A percentile compares a stretch with the other conserved stretches of the same genome.
phyloP scores from a whole-genome alignment of 2,888 invertebrate species.

The Pogonocherus hispidulus region DNA sequence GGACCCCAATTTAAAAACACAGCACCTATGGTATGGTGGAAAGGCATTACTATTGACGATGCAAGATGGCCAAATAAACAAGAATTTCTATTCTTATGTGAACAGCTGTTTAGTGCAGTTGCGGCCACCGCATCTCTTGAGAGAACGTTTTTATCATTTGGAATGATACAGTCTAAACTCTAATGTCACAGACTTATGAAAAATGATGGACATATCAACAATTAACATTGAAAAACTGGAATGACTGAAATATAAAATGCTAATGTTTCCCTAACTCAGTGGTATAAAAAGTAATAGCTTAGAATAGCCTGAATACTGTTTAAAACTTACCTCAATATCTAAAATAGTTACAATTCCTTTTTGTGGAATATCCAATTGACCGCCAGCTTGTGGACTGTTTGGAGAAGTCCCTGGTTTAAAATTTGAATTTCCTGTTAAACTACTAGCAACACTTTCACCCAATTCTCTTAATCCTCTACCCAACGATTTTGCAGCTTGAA shows the following conservation, averaged over 20 bases:
- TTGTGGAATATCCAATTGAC: constrained; percentile 74
- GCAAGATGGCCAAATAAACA: not conserved
- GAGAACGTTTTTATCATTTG: no score
- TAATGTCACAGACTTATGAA: no score
- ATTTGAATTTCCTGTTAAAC: constrained; percentile 80
- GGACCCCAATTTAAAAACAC: not conserved
- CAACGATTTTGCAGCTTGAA: constrained; percentile 94
- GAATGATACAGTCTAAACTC: no score
- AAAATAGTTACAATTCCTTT: constrained; percentile 92
- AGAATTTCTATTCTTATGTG: no score
- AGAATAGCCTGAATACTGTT: no score
- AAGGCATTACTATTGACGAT: not conserved
- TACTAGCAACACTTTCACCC: constrained; percentile 93
- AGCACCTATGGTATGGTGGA: not conserved
- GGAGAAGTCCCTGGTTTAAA: constrained; percentile 65
- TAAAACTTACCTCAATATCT: constrained; percentile 78
- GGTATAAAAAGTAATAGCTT: no score
- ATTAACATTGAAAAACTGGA: no score
- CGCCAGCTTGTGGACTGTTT: constrained; percentile 60
- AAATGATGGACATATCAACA: no score
- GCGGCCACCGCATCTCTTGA: no score
- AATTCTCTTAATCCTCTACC: constrained; percentile 91
- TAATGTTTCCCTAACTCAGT: no score
- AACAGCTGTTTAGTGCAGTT: no score
- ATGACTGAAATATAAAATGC: no score